phyloP scores from a whole-genome alignment of 1,140 invertebrate genomes.

The Scaptomyza hsui region DNA sequence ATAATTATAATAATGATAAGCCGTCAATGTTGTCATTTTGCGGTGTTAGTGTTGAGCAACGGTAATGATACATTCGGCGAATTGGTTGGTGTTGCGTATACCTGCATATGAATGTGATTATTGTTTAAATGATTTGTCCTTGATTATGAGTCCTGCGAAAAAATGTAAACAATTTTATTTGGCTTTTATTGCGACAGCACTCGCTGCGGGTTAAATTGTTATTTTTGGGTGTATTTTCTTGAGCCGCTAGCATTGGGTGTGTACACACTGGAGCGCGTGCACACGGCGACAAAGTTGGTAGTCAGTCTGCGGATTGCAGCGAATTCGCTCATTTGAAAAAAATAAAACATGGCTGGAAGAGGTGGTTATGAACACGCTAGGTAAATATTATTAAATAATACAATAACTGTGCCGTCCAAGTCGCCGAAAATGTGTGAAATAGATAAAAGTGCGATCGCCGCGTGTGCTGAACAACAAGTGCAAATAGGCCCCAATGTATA shows the following conservation, averaged over 20 bases:
- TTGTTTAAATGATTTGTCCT: neutral
- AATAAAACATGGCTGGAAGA: conserved; percentile 84
- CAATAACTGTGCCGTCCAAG: conserved; percentile 36
- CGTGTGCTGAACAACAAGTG: conserved; percentile 32
- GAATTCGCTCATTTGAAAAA: conserved; percentile 84
- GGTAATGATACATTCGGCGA: conserved; percentile 8
- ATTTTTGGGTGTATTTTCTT: conserved; percentile 29
- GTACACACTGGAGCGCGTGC: conserved; percentile 59
- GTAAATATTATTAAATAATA: conserved; percentile 83
- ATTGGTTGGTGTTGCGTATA: conserved; percentile 41
- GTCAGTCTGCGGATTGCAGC: conserved; percentile 74
- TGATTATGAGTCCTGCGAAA: neutral
- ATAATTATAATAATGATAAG: neutral
- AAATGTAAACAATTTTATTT: neutral
- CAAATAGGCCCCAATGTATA: conserved; percentile 47
- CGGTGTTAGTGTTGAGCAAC: conserved; percentile 27
- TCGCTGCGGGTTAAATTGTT: neutral
- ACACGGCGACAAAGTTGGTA: conserved; percentile 53
- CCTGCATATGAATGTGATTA: conserved; percentile 6
- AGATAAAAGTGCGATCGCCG: conserved; percentile 29
- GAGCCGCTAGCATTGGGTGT: conserved; percentile 41
- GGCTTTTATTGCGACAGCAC: too few species aligned
- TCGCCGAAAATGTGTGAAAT: conserved; percentile 39
- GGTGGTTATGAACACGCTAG: conserved; percentile 84
- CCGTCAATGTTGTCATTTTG: neutral